Percentiles rank a stretch among this genome's conserved stretches.
phyloP scores from a whole-genome alignment of 2,113 vertebrate species.

The Istiophorus platypterus region DNA sequence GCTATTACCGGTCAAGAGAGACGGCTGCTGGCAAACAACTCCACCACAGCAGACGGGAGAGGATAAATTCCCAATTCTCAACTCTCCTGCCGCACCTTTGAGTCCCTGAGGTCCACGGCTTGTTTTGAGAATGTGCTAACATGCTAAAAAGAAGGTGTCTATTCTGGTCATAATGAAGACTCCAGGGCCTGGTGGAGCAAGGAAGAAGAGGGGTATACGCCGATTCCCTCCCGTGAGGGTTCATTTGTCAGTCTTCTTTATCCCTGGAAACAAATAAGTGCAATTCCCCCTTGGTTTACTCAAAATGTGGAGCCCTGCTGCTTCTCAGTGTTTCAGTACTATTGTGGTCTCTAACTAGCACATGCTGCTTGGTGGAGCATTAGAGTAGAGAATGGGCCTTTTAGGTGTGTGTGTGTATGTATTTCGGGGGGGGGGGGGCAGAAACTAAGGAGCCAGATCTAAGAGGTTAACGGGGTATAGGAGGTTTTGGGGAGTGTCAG shows the following conservation, averaged over 20 bases:
- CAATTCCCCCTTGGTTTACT: conserved; percentile 67
- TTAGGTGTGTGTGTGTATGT: conserved; percentile 29
- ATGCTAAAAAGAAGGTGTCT: conserved; percentile 80
- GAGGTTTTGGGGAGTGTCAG: conserved; percentile 62
- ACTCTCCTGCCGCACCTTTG: conserved; percentile 61
- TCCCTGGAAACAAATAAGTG: conserved; percentile 80
- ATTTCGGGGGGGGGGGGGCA: conserved; percentile 23
- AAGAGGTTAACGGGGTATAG: conserved; percentile 35
- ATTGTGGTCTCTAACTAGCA: conserved; percentile 52
- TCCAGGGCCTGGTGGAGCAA: conserved; percentile 70
- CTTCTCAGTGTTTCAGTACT: conserved; percentile 51
- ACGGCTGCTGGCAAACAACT: conserved; percentile 75
- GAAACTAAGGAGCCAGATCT: conserved; percentile 51
- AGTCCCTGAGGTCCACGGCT: conserved; percentile 69
- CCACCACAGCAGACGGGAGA: conserved; percentile 57
- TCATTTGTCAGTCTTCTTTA: conserved; percentile 82
- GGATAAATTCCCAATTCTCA: conserved; percentile 69
- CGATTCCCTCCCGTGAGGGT: conserved; percentile 69
- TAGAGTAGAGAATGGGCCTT: conserved; percentile 47
- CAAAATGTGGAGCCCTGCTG: conserved; percentile 61
- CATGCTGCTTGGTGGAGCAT: conserved; percentile 26
- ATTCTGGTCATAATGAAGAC: conserved; percentile 84
- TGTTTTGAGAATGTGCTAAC: conserved; percentile 79
- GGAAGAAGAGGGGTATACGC: conserved; percentile 45
- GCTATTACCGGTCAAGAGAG: conserved; percentile 69